phyloP scores from a whole-genome alignment of 1,140 invertebrate species.

The Oreohelix idahoensis region DNA sequence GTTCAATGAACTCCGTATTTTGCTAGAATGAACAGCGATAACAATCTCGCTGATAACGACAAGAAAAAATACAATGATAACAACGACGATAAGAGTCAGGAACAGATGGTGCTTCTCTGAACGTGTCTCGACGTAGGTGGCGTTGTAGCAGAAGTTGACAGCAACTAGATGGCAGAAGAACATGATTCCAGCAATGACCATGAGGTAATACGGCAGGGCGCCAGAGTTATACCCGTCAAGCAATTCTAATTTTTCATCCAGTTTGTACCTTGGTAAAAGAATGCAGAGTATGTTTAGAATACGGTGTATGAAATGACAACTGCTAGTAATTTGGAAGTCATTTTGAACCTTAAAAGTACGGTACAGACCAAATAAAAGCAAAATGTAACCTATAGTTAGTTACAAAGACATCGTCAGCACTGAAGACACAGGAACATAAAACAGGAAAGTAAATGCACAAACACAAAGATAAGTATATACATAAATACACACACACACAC shows the following conservation, averaged over 20 bases:
- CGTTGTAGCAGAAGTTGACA: conserved; percentile 36
- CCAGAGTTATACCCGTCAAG: conserved; percentile 20
- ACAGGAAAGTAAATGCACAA: no score
- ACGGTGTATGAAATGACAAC: no score
- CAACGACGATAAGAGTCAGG: neutral
- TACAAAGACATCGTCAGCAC: no score
- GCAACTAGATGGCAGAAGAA: conserved; percentile 29
- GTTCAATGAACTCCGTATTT: neutral
- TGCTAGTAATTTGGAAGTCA: no score
- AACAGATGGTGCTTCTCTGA: conserved; percentile 23
- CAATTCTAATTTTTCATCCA: conserved; percentile 24
- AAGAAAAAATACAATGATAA: neutral
- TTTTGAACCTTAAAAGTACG: no score
- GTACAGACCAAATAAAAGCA: no score
- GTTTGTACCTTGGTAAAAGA: conserved; percentile 5
- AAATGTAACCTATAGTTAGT: no score
- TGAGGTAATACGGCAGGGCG: conserved; percentile 26
- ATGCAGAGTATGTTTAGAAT: no score
- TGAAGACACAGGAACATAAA: no score
- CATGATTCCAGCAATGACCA: conserved; percentile 9
- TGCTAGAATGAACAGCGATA: neutral
- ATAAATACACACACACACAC: no score
- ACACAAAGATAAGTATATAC: no score
- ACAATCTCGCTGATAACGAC: conserved; percentile 21
- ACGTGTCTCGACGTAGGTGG: conserved; percentile 20